Percentiles rank a stretch among this genome's conserved stretches.
Conservation (phyloP, 2,113 vertebrate species). For the Perognathus longimembris region DNA sequence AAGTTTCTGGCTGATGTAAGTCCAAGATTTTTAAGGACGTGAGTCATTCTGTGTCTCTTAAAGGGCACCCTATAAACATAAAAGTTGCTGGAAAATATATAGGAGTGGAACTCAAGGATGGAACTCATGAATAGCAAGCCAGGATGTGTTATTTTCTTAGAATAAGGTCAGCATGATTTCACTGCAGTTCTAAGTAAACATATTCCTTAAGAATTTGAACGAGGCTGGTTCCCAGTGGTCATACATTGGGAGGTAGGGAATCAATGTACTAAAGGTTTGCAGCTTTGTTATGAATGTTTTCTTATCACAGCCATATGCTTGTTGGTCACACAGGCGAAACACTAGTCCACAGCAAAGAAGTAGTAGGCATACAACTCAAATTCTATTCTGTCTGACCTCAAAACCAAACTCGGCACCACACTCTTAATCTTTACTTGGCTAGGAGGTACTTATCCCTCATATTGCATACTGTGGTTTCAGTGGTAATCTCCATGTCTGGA, state of each 20-base stretch:
- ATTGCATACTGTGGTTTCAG: constrained; percentile 14
- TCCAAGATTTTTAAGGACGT: constrained; percentile 66
- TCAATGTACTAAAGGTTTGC: background rate
- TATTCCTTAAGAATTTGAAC: constrained; percentile 22
- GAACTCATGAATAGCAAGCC: constrained; percentile 7
- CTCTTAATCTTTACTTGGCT: constrained; percentile 3
- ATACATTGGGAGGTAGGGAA: background rate
- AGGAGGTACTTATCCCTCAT: background rate
- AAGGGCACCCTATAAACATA: constrained; percentile 55
- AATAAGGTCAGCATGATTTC: constrained; percentile 5
- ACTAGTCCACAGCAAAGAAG: background rate
- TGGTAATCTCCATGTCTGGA: constrained; percentile 31
- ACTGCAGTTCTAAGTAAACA: background rate
- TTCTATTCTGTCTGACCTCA: constrained; percentile 32
- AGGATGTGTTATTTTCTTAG: constrained; percentile 23
- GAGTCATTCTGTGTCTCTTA: constrained; percentile 69
- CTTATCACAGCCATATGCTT: background rate
- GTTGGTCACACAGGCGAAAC: background rate
- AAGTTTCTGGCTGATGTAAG: constrained; percentile 48
- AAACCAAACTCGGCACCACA: background rate
- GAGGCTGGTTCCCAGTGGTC: background rate
- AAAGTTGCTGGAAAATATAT: constrained; percentile 53
- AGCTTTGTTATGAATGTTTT: background rate
- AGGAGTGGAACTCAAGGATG: constrained; percentile 48
- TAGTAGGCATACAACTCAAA: background rate